Base-by-base conservation (phyloP, 2,797 vertebrate genomes). In the Danio jaintianensis region DNA sequence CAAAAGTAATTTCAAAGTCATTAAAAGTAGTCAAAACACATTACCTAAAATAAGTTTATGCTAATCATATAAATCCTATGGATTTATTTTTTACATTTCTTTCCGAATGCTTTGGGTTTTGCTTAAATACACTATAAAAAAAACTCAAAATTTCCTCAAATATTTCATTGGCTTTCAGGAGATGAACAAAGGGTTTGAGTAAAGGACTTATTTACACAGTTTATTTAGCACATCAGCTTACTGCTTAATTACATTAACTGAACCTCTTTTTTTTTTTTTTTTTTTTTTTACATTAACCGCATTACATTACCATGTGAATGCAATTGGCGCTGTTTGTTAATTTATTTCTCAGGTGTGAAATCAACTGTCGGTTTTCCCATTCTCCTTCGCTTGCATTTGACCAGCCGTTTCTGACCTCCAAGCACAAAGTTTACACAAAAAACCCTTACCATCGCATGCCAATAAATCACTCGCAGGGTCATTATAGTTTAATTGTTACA, bases 401-500 rank as follows among this genome's bases (percentile, higher is more conserved):
- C 61, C 61, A 84, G 78, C 79, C 75, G 81, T 88, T 85, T 90
- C 83, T 90, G n/a, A 81, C 42, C 76, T 42, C 77, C 69, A 82
- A 80, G 40, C 29, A 48, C 90, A 88, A 89, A 93, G 92, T 94
- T 93, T 93, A 90, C 90, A 92, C 89, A 91, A 91, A 90, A n/a
- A 89, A 29, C 29, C 85, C 83, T 84, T 78, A 88, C 89, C 87
- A 93, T 90, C 91, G 91, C 92, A 92, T 93, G 91, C 86, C 90
- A 92, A 92, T 89, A 85, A 81, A 85, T 75, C 74, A 63, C 84
- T 90, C 90, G 89, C 88, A 84, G 91, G 91, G 90, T 93, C 91
- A 94, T 94, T 92, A 93, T 92, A 83, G 83, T 89, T 93, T 93
- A 94, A 95, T 94, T 93, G 93, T 93, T 92, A 90, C 90, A 91